phyloP scores from a whole-genome alignment of 2,888 invertebrate species.

The Monochamus alternatus region DNA sequence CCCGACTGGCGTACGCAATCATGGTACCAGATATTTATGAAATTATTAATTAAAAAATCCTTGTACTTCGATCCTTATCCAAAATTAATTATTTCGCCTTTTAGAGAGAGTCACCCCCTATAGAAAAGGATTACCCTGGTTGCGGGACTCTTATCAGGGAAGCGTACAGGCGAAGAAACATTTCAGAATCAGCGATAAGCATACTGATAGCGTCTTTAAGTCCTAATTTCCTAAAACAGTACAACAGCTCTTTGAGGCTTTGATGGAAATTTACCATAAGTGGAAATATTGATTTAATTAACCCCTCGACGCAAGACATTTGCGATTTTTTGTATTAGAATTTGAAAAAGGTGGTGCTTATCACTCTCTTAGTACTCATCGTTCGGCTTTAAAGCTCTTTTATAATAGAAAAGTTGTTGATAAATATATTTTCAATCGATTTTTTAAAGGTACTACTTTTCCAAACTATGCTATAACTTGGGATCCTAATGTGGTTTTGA shows the following conservation, averaged over 20 bases:
- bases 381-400: too few relatives aligned
- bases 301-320: too few relatives aligned
- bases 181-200: not conserved
- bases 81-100: conserved; percentile 23
- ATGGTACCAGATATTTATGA: conserved; percentile 26
- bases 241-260: not conserved
- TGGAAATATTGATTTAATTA: not conserved
- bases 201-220: not conserved
- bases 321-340: too few relatives aligned
- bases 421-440: too few relatives aligned
- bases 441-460: too few relatives aligned
- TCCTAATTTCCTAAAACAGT: not conserved
- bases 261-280: too few relatives aligned
- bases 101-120: conserved; percentile 20
- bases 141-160: conserved; percentile 31
- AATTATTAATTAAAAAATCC: too few relatives aligned
- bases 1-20: conserved; percentile 2
- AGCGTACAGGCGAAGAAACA: not conserved
- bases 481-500: not conserved
- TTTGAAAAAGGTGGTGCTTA: too few relatives aligned
- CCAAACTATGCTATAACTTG: not conserved
- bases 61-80: conserved; percentile 18
- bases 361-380: too few relatives aligned
- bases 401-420: too few relatives aligned
- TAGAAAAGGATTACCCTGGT: conserved; percentile 28